phyloP scores from a whole-genome alignment of 2,797 vertebrate genomes.

The Cercopithecus diana region DNA sequence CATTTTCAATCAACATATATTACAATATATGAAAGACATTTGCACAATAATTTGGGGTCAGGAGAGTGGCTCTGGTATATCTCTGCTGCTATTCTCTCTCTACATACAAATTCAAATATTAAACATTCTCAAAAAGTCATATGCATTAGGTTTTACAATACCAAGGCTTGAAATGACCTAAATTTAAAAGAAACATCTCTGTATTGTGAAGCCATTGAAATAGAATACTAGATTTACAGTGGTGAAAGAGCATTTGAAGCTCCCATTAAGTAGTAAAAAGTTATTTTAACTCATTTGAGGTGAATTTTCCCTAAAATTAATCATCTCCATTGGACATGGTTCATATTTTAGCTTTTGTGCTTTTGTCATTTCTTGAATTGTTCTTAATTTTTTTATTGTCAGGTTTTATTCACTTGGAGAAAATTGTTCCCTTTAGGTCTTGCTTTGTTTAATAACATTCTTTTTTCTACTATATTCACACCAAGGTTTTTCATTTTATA shows the following conservation, averaged over 20 bases:
- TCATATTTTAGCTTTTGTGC: not conserved
- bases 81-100: not conserved
- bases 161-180: not conserved
- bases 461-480: not conserved
- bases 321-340: not conserved
- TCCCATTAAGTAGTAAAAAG: not conserved
- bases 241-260: not conserved
- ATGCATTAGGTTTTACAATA: not conserved
- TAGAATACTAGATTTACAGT: not conserved
- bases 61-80: not conserved
- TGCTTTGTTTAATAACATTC: not conserved
- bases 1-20: not conserved
- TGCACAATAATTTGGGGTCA: not conserved
- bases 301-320: conserved; percentile 3
- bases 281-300: not conserved
- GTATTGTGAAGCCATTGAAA: not conserved
- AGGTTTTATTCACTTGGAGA: not conserved
- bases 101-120: not conserved
- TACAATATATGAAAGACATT: not conserved
- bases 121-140: not conserved
- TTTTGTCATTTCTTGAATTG: not conserved
- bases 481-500: not conserved
- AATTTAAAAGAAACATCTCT: not conserved
- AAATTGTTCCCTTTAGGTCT: not conserved
- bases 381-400: not conserved